These are phyloP conservation scores for Strigamia crassipes DNA, from an alignment of 2,888 invertebrate genomes.

Conservation along the genomic window DNA sequence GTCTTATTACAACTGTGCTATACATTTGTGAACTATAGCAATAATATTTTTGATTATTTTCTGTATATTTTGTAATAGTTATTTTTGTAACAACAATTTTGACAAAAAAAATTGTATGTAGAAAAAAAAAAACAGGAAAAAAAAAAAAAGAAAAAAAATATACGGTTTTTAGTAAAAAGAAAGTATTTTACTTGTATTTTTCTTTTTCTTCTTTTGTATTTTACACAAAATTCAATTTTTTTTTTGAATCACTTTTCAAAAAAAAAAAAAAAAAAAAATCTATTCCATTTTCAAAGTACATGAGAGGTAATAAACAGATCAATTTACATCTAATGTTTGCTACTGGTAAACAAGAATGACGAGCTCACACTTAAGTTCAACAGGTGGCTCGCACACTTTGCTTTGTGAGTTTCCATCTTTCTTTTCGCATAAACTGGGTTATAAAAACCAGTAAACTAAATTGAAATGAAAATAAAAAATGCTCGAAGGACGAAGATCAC, in stretches of 20 bases:
- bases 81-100: background rate
- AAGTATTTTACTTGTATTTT: background rate
- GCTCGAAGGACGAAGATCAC: background rate
- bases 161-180: background rate
- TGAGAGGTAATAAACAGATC: background rate
- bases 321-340: background rate
- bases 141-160: background rate
- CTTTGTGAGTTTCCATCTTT: background rate
- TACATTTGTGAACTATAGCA: background rate
- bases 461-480: background rate
- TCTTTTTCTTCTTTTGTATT: background rate
- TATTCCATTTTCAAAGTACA: background rate
- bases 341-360: background rate
- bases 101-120: background rate
- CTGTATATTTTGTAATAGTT: conserved; percentile 17
- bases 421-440: background rate
- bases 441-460: background rate
- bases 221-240: background rate
- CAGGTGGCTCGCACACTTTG: background rate
- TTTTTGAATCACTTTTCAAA: background rate
- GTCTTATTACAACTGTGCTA: background rate
- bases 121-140: background rate
- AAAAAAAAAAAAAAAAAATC: background rate
- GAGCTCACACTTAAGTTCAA: background rate
- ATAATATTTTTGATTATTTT: background rate